Evolutionary conservation across 2,797 vertebrate species (phyloP).

Genomic region (Darevskia nairensis): DNA sequence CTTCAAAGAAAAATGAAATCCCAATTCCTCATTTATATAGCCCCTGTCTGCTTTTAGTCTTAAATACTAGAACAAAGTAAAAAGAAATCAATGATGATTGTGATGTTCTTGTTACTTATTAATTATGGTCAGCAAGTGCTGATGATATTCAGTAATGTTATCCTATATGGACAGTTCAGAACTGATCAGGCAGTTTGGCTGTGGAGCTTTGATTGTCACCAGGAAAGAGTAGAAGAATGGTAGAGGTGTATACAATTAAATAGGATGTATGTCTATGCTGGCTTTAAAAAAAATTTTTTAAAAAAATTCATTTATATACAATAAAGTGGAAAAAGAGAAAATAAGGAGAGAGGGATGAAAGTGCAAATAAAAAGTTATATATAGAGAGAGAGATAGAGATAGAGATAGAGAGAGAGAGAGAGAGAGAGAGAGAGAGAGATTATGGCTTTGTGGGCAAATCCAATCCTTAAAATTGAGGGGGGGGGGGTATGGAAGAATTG

Average conservation of each 20-base stretch:
- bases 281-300: no score
- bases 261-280: not conserved
- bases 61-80: not conserved
- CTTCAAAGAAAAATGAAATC: slow-evolving; percentile 19
- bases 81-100: not conserved
- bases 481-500: no score
- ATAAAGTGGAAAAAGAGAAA: no score
- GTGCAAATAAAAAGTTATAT: no score
- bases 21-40: not conserved
- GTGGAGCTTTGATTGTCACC: not conserved
- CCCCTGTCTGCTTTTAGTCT: not conserved
- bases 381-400: no score
- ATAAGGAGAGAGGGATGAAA: no score
- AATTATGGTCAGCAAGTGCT: not conserved
- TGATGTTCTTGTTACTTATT: not conserved
- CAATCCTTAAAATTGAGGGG: no score
- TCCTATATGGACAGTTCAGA: not conserved
- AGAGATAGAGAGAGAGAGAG: no score
- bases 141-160: not conserved
- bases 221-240: not conserved
- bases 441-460: no score
- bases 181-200: not conserved
- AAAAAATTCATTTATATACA: no score
- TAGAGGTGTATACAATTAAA: not conserved
- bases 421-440: no score